Conservation (phyloP, 92 coral and sea anemone genomes). For the Paramuricea clavata region DNA sequence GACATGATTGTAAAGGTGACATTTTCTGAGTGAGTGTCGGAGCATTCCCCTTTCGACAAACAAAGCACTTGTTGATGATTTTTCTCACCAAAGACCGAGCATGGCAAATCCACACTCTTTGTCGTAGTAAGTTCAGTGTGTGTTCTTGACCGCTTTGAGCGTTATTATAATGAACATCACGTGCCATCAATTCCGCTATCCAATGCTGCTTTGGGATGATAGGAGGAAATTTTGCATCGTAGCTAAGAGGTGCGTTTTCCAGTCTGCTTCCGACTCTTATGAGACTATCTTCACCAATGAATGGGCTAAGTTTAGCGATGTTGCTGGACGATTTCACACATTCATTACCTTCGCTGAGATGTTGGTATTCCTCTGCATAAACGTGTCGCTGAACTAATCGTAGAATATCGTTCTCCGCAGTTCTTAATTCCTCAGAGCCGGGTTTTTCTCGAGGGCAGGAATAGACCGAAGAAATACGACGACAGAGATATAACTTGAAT, state of each 20-base stretch:
- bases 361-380: background rate
- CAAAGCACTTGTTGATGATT: slow-evolving; percentile 53
- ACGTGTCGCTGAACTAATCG: background rate
- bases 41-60: slow-evolving; percentile 61
- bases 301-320: background rate
- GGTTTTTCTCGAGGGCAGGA: background rate
- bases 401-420: background rate
- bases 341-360: background rate
- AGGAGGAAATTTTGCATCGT: background rate
- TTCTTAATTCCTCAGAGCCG: background rate
- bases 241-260: background rate
- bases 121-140: slow-evolving; percentile 40
- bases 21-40: slow-evolving; percentile 55
- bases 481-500: background rate
- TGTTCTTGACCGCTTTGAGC: slow-evolving; percentile 58
- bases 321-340: background rate
- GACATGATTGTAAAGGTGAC: slow-evolving; percentile 60
- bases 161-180: background rate
- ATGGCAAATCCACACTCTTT: slow-evolving; percentile 53
- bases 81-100: slow-evolving; percentile 56
- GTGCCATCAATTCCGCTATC: background rate
- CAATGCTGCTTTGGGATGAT: background rate
- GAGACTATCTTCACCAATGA: background rate
- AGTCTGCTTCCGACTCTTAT: background rate
- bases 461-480: no score